These are phyloP conservation scores for Micropoecilia bifurca DNA, from an alignment of 2,797 vertebrate genomes.

Conservation along the genomic window DNA sequence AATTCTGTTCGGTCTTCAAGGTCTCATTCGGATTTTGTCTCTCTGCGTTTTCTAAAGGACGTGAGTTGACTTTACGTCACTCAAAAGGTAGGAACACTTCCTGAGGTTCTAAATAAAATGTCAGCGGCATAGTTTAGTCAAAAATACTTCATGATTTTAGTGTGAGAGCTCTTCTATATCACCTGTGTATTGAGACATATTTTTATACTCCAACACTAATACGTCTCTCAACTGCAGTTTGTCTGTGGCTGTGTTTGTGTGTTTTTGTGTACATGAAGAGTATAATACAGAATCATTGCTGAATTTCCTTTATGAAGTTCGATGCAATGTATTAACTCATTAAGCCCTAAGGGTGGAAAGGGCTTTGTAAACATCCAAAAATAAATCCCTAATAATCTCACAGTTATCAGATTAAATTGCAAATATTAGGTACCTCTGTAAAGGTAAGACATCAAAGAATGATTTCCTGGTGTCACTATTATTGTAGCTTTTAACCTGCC, in stretches of 20 bases:
- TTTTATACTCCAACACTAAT: neutral
- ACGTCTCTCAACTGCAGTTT: neutral
- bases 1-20: conserved; percentile 5
- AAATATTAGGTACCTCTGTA: no score
- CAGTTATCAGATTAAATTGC: no score
- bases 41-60: neutral
- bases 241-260: neutral
- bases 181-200: neutral
- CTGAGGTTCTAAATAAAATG: neutral
- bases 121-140: neutral
- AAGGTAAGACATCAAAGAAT: no score
- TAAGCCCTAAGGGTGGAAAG: no score
- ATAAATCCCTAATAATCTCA: no score
- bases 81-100: neutral
- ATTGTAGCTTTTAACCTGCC: no score
- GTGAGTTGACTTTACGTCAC: neutral
- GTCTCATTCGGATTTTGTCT: conserved; percentile 11
- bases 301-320: neutral
- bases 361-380: no score
- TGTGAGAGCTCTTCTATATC: no score
- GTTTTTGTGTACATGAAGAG: neutral
- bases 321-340: neutral
- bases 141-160: neutral
- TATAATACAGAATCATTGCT: neutral
- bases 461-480: no score